A percentile compares a stretch with the other conserved stretches of the same genome.
phyloP scores from a whole-genome alignment of 2,888 invertebrate genomes.

The Phyto melanocephala region DNA sequence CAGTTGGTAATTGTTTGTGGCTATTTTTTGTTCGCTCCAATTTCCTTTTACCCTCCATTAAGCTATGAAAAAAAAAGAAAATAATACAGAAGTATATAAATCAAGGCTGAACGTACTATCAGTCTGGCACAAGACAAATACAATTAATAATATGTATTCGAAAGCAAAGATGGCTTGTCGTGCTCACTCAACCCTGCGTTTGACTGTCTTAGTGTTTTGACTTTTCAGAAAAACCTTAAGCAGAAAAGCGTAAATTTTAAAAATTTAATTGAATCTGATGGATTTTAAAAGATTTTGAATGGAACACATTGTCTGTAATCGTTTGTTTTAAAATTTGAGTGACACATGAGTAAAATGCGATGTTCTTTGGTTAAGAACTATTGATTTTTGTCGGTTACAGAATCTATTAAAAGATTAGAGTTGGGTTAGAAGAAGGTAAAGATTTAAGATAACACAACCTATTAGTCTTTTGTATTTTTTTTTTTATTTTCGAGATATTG shows the following conservation, averaged over 20 bases:
- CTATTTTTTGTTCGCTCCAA: not conserved
- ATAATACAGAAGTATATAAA: conserved; percentile 20
- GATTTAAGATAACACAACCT: no score
- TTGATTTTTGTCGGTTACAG: not conserved
- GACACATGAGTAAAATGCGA: not conserved
- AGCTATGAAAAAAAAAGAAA: not conserved
- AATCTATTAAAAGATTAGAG: no score
- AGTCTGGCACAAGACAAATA: conserved; percentile 34
- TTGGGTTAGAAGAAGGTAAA: no score
- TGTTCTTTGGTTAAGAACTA: not conserved
- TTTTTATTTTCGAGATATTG: no score
- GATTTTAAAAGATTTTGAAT: conserved; percentile 15
- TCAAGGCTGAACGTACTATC: conserved; percentile 19
- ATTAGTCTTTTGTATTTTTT: no score
- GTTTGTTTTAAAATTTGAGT: not conserved
- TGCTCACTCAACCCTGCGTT: not conserved
- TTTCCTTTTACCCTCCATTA: not conserved
- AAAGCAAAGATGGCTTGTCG: not conserved
- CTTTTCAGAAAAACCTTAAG: no score
- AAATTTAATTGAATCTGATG: conserved; percentile 32
- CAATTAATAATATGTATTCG: conserved; percentile 45
- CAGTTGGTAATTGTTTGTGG: not conserved
- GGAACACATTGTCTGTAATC: no score
- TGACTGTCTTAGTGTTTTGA: no score
- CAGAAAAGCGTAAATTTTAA: conserved; percentile 6